Percentiles rank a stretch among this genome's conserved stretches.
Conservation (phyloP, 2,888 invertebrate species). For the Digitonthophagus gazella region DNA sequence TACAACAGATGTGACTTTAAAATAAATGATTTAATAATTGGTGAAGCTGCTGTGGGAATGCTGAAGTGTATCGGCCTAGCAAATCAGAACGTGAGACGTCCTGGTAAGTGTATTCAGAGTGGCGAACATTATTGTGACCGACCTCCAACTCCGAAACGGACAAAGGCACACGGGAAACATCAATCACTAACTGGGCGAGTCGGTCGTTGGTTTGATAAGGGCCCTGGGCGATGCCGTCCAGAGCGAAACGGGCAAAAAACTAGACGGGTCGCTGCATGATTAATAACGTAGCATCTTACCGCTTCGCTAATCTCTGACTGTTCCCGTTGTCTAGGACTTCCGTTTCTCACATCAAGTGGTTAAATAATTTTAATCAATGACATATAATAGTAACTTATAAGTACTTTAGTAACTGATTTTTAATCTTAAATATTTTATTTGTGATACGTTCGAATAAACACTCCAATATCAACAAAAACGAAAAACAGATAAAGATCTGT, state of each 20-base stretch:
- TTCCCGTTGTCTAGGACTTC: background rate
- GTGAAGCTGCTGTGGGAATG: background rate
- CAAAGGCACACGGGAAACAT: constrained; percentile 42
- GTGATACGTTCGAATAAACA: too few species aligned
- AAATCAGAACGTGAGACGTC: background rate
- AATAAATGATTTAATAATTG: background rate
- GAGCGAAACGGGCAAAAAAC: constrained; percentile 25
- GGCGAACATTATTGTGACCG: background rate
- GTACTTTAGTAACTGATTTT: too few species aligned
- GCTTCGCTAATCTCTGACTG: background rate
- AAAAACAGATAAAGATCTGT: background rate
- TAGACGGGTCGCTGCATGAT: constrained; percentile 30
- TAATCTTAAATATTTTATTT: too few species aligned
- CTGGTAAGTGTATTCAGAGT: background rate
- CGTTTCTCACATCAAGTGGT: background rate
- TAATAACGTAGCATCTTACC: constrained; percentile 27
- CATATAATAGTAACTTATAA: too few species aligned
- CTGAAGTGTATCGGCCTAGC: background rate
- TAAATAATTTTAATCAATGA: too few species aligned
- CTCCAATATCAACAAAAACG: background rate
- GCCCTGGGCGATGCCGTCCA: constrained; percentile 34
- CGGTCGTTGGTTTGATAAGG: background rate
- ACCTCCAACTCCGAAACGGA: constrained; percentile 24
- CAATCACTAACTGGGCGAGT: constrained; percentile 33
- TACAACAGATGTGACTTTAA: too few species aligned